Evolutionary conservation across 2,888 invertebrate species (phyloP).

Genomic region (Meandrusa payeni): DNA sequence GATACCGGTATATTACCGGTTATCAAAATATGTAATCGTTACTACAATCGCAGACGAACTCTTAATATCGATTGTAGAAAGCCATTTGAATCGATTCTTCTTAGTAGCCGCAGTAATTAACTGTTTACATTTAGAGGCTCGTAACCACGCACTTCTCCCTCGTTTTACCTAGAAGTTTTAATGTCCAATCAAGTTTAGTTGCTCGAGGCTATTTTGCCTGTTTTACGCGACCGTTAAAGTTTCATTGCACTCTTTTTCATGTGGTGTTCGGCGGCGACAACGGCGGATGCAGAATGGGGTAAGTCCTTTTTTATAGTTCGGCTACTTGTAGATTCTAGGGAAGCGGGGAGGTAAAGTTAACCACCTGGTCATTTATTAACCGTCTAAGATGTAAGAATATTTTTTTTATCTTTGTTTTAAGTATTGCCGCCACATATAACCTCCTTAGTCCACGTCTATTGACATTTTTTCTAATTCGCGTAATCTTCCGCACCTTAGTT

Average conservation of each 20-base stretch:
- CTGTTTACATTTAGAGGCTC: constrained; percentile 44
- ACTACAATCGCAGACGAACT: too few species aligned
- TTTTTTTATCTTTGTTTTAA: too few species aligned
- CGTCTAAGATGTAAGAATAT: too few species aligned
- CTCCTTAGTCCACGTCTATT: too few species aligned
- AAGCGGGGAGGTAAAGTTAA: constrained; percentile 35
- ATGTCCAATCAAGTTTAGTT: constrained; percentile 62
- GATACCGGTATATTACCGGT: too few species aligned
- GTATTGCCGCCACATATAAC: too few species aligned
- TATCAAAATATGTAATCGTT: too few species aligned
- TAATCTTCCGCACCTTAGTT: too few species aligned
- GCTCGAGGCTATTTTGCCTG: constrained; percentile 49
- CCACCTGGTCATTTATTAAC: too few species aligned
- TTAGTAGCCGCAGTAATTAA: constrained; percentile 34
- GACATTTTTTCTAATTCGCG: too few species aligned
- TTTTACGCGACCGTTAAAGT: constrained; percentile 69
- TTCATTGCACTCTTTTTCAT: constrained; percentile 74
- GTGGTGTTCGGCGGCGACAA: constrained; percentile 56
- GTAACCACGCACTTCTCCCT: constrained; percentile 42
- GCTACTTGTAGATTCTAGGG: constrained; percentile 62
- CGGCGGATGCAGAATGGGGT: constrained; percentile 79
- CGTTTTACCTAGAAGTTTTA: constrained; percentile 57
- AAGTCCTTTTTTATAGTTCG: constrained; percentile 65
- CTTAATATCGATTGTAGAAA: background rate
- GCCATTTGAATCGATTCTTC: constrained; percentile 18